Percentiles rank a stretch among this genome's conserved stretches.
Evolutionary conservation across 2,797 vertebrate genomes (phyloP).

Genomic region (Choloepus didactylus): DNA sequence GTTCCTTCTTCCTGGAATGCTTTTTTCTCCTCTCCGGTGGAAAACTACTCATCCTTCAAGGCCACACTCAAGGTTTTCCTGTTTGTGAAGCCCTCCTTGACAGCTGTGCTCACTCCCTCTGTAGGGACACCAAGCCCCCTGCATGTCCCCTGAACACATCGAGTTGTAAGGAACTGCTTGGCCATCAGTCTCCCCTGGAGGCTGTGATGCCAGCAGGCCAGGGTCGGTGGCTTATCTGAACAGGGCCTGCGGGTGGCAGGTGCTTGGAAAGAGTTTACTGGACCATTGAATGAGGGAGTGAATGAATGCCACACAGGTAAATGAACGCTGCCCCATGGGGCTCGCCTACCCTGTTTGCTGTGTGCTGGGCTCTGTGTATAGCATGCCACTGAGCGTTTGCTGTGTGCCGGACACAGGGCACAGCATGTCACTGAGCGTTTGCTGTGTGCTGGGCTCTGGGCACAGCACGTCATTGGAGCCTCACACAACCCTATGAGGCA

Average conservation of each 20-base stretch:
- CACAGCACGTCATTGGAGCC: not conserved
- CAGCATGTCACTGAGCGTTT: rapidly evolving
- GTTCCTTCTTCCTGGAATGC: not conserved
- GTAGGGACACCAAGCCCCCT: not conserved
- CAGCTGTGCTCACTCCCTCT: too few relatives aligned
- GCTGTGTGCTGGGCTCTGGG: too few relatives aligned
- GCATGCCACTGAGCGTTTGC: not conserved
- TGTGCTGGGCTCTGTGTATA: too few relatives aligned
- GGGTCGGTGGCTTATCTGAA: not conserved
- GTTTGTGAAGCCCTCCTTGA: not conserved
- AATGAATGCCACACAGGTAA: rapidly evolving
- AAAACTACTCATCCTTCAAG: not conserved
- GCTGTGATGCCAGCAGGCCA: not conserved
- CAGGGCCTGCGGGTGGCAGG: not conserved
- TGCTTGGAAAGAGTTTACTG: not conserved
- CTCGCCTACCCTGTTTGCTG: rapidly evolving
- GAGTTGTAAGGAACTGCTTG: too few relatives aligned
- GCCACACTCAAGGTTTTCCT: not conserved
- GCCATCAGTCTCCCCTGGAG: rapidly evolving
- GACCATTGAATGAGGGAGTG: not conserved
- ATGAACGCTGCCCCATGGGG: rapidly evolving
- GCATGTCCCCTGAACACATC: not conserved
- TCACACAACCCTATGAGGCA: not conserved
- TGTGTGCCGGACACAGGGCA: too few relatives aligned
- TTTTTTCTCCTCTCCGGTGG: not conserved